phyloP scores from a whole-genome alignment of 2,797 vertebrate species.

The Pseudotriccus pelzelni region DNA sequence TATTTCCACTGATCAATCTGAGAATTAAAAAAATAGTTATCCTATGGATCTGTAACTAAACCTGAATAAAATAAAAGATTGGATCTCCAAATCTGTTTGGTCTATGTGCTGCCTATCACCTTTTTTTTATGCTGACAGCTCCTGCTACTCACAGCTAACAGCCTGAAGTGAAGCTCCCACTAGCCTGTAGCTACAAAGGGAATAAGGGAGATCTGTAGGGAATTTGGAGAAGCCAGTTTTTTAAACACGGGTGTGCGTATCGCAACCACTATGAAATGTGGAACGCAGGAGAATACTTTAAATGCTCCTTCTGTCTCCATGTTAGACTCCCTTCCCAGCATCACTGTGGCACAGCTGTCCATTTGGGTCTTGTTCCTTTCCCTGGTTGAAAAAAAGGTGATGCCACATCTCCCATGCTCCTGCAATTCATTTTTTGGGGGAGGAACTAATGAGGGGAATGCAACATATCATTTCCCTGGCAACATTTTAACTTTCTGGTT shows the following conservation, averaged over 20 bases:
- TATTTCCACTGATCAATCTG: background rate
- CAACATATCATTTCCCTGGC: background rate
- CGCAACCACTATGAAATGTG: background rate
- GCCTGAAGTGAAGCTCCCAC: background rate
- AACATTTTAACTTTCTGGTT: background rate
- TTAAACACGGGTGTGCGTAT: background rate
- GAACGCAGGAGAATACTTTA: background rate
- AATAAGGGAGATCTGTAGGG: background rate
- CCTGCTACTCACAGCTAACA: background rate
- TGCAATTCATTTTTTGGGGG: background rate
- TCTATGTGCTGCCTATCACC: background rate
- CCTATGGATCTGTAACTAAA: background rate
- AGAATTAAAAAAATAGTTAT: background rate
- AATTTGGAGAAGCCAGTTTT: background rate
- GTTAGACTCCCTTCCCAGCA: background rate
- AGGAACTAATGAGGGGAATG: background rate
- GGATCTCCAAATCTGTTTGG: background rate
- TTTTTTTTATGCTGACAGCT: background rate
- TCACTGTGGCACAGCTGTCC: background rate
- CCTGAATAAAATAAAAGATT: background rate
- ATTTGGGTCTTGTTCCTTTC: background rate
- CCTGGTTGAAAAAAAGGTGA: background rate
- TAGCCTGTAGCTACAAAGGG: background rate
- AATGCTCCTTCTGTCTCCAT: background rate
- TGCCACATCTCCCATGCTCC: rapidly evolving